A percentile compares a stretch with the other conserved stretches of the same genome.
These are phyloP conservation scores for Trematomus bernacchii DNA, from an alignment of 2,797 vertebrate genomes.

Conservation along the genomic window DNA sequence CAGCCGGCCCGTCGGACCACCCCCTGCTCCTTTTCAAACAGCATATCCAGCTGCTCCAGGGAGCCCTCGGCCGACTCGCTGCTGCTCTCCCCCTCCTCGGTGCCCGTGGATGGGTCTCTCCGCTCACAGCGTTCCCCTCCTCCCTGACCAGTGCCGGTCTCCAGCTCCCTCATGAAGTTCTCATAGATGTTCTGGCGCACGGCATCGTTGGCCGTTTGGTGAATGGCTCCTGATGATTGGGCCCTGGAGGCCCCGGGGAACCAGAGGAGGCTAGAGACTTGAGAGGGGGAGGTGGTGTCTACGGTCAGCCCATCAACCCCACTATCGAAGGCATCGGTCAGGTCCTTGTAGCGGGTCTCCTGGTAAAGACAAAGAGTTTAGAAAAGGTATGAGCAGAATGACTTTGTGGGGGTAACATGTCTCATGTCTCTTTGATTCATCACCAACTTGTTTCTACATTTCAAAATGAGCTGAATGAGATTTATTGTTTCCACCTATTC, in stretches of 20 bases:
- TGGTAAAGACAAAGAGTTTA: conserved; percentile 55
- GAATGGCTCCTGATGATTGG: conserved; percentile 87
- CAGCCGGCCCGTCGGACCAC: conserved; percentile 95
- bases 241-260: conserved; percentile 86
- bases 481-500: not conserved
- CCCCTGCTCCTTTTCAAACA: conserved; percentile 96
- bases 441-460: not conserved
- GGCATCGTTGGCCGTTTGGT: conserved; percentile 84
- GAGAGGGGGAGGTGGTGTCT: conserved; percentile 87
- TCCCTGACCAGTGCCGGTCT: conserved; percentile 84
- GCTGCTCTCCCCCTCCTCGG: conserved; percentile 88
- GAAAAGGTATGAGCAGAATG: not conserved
- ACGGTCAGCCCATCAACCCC: conserved; percentile 89
- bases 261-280: conserved; percentile 87
- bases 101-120: conserved; percentile 87
- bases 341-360: conserved; percentile 92
- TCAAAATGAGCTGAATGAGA: not conserved
- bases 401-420: not conserved
- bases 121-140: conserved; percentile 76
- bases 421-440: not conserved
- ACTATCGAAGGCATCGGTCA: conserved; percentile 91
- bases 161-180: conserved; percentile 96
- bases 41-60: conserved; percentile 91
- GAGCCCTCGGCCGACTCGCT: conserved; percentile 92
- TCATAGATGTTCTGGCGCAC: conserved; percentile 94